A percentile compares a stretch with the other conserved stretches of the same genome.
Evolutionary conservation across 2,113 vertebrate species (phyloP).

Genomic region (Chaenocephalus aceratus): DNA sequence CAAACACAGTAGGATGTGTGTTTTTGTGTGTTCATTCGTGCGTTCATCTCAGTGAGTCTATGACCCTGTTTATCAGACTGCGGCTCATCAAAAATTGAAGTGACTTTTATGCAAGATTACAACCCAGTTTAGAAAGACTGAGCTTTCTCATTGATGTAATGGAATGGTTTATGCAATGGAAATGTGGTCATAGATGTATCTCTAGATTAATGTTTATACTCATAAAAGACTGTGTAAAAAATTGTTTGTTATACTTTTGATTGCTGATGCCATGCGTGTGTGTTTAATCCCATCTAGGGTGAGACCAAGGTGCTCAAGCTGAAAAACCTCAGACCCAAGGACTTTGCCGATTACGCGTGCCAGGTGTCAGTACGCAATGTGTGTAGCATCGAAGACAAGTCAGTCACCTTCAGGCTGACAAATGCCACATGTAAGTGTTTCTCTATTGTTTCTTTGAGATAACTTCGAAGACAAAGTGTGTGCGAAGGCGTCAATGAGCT

Average conservation of each 20-base stretch:
- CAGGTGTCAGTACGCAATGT: conserved; percentile 97
- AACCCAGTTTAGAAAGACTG: conserved; percentile 42
- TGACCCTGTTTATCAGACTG: conserved; percentile 44
- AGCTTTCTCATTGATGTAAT: background rate
- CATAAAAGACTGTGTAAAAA: background rate
- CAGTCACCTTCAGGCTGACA: conserved; percentile 94
- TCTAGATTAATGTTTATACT: background rate
- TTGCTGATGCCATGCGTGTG: background rate
- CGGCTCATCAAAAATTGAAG: conserved; percentile 53
- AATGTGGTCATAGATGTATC: background rate
- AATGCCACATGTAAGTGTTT: conserved; percentile 91
- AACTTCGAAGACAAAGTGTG: background rate
- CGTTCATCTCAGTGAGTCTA: conserved; percentile 27
- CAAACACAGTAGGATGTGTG: background rate
- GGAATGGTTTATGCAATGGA: background rate
- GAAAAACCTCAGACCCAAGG: conserved; percentile 95
- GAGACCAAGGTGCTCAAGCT: conserved; percentile 98
- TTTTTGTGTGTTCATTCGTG: conserved; percentile 15
- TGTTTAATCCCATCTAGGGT: conserved; percentile 82
- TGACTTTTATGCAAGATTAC: conserved; percentile 41
- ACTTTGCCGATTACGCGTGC: conserved; percentile 96
- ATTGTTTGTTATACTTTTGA: background rate
- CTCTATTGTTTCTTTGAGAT: background rate
- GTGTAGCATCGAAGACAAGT: conserved; percentile 94
- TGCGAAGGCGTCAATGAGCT: background rate